These are phyloP conservation scores for Aphaenogaster ashmeadi DNA, from an alignment of 1,140 invertebrate species.

Conservation along the genomic window DNA sequence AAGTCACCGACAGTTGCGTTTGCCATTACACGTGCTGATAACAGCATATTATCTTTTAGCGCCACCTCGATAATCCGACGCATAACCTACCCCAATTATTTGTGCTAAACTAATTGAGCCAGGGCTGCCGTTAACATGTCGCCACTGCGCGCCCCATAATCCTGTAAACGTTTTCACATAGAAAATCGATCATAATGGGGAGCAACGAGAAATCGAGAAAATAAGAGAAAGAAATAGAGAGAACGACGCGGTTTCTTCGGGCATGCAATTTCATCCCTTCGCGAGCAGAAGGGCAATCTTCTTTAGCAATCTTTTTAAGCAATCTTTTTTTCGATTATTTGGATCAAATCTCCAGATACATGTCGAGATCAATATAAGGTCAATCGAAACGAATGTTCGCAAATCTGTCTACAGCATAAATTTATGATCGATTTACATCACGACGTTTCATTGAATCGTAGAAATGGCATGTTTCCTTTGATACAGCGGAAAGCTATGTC, in stretches of 20 bases:
- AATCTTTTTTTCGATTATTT: not conserved
- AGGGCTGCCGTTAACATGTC: conserved; percentile 39
- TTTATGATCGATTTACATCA: conserved; percentile 6
- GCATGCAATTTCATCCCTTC: not conserved
- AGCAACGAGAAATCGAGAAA: conserved; percentile 1
- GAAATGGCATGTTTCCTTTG: not conserved
- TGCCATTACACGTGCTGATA: conserved; percentile 34
- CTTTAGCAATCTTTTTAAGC: too few species aligned
- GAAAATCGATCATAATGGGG: conserved; percentile 47
- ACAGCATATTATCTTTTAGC: conserved; percentile 48
- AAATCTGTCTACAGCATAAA: not conserved
- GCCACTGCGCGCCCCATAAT: not conserved
- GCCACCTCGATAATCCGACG: conserved; percentile 47
- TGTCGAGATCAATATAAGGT: not conserved
- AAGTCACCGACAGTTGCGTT: conserved; percentile 42
- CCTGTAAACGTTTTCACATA: conserved; percentile 26
- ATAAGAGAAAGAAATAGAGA: not conserved
- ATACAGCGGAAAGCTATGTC: not conserved
- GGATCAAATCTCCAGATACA: not conserved
- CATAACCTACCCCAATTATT: conserved; percentile 54
- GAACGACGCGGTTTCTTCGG: not conserved
- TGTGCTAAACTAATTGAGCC: conserved; percentile 66
- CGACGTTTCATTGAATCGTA: too few species aligned
- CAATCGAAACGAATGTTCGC: not conserved
- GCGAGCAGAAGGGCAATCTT: too few species aligned